Evolutionary conservation across 1,140 invertebrate species (phyloP).

Genomic region (Holotrichia oblita): DNA sequence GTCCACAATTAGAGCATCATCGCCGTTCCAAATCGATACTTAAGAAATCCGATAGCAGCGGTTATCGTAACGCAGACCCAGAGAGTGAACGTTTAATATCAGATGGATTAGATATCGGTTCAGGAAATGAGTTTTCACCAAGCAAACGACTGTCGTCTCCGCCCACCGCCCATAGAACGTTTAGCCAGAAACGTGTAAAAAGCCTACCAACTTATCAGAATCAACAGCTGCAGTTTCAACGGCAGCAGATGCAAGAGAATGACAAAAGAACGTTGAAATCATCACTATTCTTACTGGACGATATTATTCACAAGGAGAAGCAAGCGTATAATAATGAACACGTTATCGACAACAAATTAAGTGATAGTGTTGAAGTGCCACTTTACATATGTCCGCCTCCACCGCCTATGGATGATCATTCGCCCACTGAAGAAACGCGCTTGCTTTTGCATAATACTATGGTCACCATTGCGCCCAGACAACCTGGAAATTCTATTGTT

Average conservation of each 20-base stretch:
- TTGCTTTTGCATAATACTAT: conserved; percentile 58
- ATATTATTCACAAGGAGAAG: conserved; percentile 62
- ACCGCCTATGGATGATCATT: conserved; percentile 64
- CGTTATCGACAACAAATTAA: conserved; percentile 60
- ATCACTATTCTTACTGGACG: conserved; percentile 58
- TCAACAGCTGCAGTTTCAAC: conserved; percentile 49
- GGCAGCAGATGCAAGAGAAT: conserved; percentile 30
- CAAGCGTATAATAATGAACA: conserved; percentile 62
- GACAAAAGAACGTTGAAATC: conserved; percentile 47
- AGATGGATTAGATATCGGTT: conserved; percentile 62
- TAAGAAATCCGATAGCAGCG: conserved; percentile 74
- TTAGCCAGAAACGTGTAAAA: conserved; percentile 61
- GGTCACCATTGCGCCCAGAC: conserved; percentile 45
- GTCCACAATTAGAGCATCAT: conserved; percentile 71
- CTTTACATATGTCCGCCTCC: conserved; percentile 64
- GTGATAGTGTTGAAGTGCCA: conserved; percentile 55
- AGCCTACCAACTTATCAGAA: conserved; percentile 61
- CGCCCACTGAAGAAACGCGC: conserved; percentile 66
- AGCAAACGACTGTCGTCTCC: conserved; percentile 59
- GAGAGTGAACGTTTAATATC: conserved; percentile 82
- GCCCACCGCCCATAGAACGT: conserved; percentile 59
- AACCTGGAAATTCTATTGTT: conserved; percentile 51
- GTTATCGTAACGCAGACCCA: conserved; percentile 66
- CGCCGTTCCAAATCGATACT: conserved; percentile 79
- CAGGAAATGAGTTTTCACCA: conserved; percentile 61